Base-by-base conservation (phyloP, 2,888 invertebrate species). In the Cryptus viduatorius region DNA sequence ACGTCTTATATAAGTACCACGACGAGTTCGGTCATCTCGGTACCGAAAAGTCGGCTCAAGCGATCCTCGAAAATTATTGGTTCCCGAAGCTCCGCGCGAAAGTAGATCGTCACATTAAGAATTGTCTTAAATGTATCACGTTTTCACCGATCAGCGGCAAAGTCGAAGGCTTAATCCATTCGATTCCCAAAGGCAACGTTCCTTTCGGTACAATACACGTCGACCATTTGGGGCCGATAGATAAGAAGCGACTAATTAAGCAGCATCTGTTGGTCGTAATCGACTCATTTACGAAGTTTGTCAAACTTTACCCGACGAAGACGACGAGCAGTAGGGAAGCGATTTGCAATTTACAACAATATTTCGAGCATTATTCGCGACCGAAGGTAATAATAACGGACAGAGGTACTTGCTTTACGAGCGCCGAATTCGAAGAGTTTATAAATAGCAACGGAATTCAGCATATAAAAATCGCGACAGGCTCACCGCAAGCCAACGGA, bases 401-500 rank as follows among this genome's bases (percentile, higher is more conserved):
- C 78, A 59, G 91, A 46, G 91, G 92, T 4, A 88, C 86, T 12
- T 87, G 87, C 56, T 91, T 92, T 78, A 91, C 90, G 1, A 89
- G 89, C 0, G 61, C 69, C 1, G 75, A 80, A n/a, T 92, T 91
- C 68, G 83, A 86, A 31, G 82, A 88, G 0, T 91, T 89, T 72
- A 1, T 89, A 3, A 29, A 79, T 0, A 79, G 83, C 0, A 53
- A 78, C 10, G 80, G 68, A 12, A 87, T 91, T 7, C 65, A 86
- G 46, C 89, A 89, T 50, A 84, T 89, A 12, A 79, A 85, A 69
- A 88, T 91, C 5, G 90, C 91, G 5, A 88, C 89, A 0, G 89
- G 85, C 1, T 88, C 88, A 5, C 91, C 90, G 4, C 86, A 89
- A 61, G 89, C 90, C 0, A 92, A 92, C 80, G 90, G 92, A 0